Evolutionary conservation across 2,888 invertebrate genomes (phyloP), one percentile per base, ranked within the genome.

Genomic region (Leistus spinibarbis): DNA sequence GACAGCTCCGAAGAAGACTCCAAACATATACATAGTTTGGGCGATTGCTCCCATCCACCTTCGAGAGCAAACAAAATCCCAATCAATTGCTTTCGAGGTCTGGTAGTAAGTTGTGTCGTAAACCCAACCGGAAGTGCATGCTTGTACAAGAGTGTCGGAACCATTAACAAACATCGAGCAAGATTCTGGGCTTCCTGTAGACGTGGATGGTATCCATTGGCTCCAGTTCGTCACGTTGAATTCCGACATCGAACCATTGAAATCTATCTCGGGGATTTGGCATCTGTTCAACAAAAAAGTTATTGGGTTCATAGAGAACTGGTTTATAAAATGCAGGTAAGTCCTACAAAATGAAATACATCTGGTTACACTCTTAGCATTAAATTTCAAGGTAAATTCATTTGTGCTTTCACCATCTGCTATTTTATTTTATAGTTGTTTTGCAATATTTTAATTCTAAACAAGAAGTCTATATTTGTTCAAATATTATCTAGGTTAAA

Each of bases 41-140:
- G 94, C 92, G 19, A 94, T 83, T 0, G 95, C 92, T 1, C 93
- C 93, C 90, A 92, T 92, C 95, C 95, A 95, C 78, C 94, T 87
- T 76, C 88, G 86, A 78, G 91, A 90, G 82, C 96, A 96, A 0
- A 95, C 93, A 69, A 95, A 90, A 82, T 92, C 86, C 95, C 95
- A 95, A 84, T 96, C 94, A 16, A 94, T 94, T 7, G 91, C 90
- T 67, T 92, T 89, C 0, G 95, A 93, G 0, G 92, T 90, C 75
- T 90, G 84, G 78, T 93, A 91, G 81, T 93, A 93, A 0, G 90
- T 92, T 7, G 88, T 88, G 81, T 95, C 93, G 82, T 91, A 95
- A 0, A 92, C 91, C 89, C 91, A 95, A 0, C 88, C 85, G 53
- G 22, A 27, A 5, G 83, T 80, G 79, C 91, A 91, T 0, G 82